Evolutionary conservation across 2,113 vertebrate genomes (phyloP), one percentile per base, ranked within the genome.

Genomic region (Engraulis encrasicolus): DNA sequence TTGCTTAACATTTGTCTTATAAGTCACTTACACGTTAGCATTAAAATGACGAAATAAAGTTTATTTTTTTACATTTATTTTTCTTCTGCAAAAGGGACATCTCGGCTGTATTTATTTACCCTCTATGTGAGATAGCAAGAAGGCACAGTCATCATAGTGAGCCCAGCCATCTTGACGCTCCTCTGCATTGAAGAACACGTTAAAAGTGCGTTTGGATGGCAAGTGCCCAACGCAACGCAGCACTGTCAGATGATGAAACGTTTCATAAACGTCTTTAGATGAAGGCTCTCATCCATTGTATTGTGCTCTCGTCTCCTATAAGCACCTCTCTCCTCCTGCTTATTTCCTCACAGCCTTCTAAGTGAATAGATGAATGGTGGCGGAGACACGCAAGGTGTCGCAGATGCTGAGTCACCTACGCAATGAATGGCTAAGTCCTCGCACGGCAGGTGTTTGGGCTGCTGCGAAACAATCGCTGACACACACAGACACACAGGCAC

Each of bases 111-210:
- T 31, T n/a, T 15, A 15, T 31, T 15, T 74, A 12, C 27, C 58
- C 27, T 31, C 66, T 31, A 74, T 74, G 66, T 74, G 27, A 74
- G 12, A 3, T 94, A 92, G 94, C 90, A 83, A 80, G 86, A 82
- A 92, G 91, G 88, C 83, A 87, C 80, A 81, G 82, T 37, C 85
- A 58, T 88, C 85, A 85, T 87, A 92, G 91, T 88, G 34, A 92
- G 90, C 58, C 82, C 2, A 80, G 40, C 83, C 27, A 14, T 31
- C 66, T n/a, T 17, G 14, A 74, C 2, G 17, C 12, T 4, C 17
- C 86, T 84, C 0, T 34, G 87, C 85, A 83, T 94, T 93, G 92
- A 84, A 92, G 89, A 90, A 88, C 87, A 87, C 91, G 92, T 87
- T 81, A 87, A n/a, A n/a, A n/a, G n/a, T n/a, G n/a, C n/a, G n/a